Conservation (phyloP, 2,797 vertebrate species). For the Silurus aristotelis region DNA sequence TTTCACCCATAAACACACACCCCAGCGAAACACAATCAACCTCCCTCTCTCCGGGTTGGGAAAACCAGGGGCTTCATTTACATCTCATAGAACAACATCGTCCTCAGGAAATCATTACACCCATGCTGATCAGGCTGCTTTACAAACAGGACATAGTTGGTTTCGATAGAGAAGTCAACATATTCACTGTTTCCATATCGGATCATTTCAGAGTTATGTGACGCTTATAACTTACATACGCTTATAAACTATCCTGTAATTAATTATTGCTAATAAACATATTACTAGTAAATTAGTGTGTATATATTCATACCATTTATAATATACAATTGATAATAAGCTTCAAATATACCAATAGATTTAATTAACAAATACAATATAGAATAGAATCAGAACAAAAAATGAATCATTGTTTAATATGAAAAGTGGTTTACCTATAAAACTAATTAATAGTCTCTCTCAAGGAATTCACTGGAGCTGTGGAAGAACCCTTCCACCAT, state of each 20-base stretch:
- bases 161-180: constrained; percentile 21
- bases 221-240: not conserved
- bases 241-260: not conserved
- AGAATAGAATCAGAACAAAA: not conserved
- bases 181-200: not conserved
- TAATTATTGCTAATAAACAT: not conserved
- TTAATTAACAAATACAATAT: no score
- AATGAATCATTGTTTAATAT: not conserved
- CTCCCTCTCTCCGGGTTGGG: constrained; percentile 71
- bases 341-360: not conserved
- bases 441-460: not conserved
- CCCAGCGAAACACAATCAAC: constrained; percentile 59
- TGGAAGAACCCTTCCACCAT: constrained; percentile 11
- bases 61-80: constrained; percentile 69
- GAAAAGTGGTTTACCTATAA: not conserved
- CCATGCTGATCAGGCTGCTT: constrained; percentile 31
- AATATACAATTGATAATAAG: not conserved
- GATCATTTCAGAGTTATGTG: not conserved
- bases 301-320: not conserved
- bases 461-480: constrained; percentile 6
- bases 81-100: constrained; percentile 48
- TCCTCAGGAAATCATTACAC: constrained; percentile 45
- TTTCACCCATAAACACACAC: constrained; percentile 76
- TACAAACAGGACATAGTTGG: constrained; percentile 29
- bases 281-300: not conserved